Evolutionary conservation across 2,797 vertebrate genomes (phyloP).

Genomic region (Adelosebastes latens): DNA sequence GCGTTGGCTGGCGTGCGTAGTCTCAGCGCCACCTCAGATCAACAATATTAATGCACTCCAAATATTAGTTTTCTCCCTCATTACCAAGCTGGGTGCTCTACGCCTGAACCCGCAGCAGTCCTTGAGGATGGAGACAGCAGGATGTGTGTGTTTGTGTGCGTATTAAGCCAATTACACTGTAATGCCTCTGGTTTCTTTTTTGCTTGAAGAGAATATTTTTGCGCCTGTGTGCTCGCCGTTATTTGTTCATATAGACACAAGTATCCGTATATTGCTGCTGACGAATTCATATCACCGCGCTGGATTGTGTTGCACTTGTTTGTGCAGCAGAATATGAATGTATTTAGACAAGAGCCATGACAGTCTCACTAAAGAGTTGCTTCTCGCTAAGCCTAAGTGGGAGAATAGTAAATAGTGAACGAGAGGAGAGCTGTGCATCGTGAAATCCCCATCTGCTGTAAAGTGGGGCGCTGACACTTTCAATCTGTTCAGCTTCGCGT

Average conservation of each 20-base stretch:
- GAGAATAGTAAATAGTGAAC: conserved; percentile 75
- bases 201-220: conserved; percentile 18
- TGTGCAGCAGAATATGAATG: conserved; percentile 57
- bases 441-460: conserved; percentile 81
- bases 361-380: conserved; percentile 62
- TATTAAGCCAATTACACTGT: conserved; percentile 47
- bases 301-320: conserved; percentile 55
- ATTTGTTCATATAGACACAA: conserved; percentile 54
- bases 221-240: conserved; percentile 19
- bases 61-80: conserved; percentile 77
- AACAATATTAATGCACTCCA: conserved; percentile 76
- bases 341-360: conserved; percentile 51
- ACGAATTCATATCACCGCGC: conserved; percentile 50
- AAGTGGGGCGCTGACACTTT: conserved; percentile 78
- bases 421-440: conserved; percentile 64
- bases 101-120: conserved; percentile 61
- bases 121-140: conserved; percentile 58
- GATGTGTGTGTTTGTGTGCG: conserved; percentile 43
- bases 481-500: conserved; percentile 70
- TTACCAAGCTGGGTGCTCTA: conserved; percentile 64
- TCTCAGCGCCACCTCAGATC: conserved; percentile 68
- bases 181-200: conserved; percentile 25
- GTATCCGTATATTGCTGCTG: conserved; percentile 40
- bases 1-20: conserved; percentile 47
- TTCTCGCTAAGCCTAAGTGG: conserved; percentile 70